These are phyloP conservation scores for Ceriagrion tenellum DNA, from an alignment of 2,888 invertebrate species.

Conservation along the genomic window DNA sequence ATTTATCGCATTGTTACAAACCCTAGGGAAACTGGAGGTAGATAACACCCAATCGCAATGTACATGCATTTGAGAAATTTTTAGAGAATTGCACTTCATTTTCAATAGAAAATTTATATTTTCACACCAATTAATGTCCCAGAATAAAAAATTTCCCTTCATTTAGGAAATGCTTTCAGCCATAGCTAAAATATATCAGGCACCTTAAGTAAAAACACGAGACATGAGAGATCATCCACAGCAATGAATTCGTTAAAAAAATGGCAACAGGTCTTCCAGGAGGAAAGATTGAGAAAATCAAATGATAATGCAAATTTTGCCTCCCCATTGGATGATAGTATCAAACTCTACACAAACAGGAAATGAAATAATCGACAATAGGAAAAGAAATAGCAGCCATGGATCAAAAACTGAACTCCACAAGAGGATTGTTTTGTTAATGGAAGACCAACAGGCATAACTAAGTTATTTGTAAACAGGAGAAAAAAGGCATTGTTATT, in stretches of 20 bases:
- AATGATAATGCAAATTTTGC: neutral
- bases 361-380: neutral
- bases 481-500: neutral
- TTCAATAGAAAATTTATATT: neutral
- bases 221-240: constrained; percentile 12
- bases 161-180: neutral
- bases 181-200: constrained; percentile 6
- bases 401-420: neutral
- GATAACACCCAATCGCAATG: constrained; percentile 19
- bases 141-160: neutral
- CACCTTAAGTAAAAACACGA: constrained; percentile 6
- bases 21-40: constrained; percentile 38
- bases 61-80: neutral
- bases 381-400: neutral
- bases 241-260: neutral
- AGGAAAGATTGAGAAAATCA: neutral
- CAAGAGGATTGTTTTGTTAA: neutral
- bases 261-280: neutral
- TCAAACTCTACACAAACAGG: neutral
- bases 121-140: neutral
- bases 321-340: neutral
- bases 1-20: neutral
- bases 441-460: neutral
- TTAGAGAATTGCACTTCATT: constrained; percentile 55
- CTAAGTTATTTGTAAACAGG: neutral